A percentile compares a stretch with the other conserved stretches of the same genome.
These are phyloP conservation scores for Anoncus sp. DNA, from an alignment of 2,888 invertebrate genomes.

Conservation along the genomic window DNA sequence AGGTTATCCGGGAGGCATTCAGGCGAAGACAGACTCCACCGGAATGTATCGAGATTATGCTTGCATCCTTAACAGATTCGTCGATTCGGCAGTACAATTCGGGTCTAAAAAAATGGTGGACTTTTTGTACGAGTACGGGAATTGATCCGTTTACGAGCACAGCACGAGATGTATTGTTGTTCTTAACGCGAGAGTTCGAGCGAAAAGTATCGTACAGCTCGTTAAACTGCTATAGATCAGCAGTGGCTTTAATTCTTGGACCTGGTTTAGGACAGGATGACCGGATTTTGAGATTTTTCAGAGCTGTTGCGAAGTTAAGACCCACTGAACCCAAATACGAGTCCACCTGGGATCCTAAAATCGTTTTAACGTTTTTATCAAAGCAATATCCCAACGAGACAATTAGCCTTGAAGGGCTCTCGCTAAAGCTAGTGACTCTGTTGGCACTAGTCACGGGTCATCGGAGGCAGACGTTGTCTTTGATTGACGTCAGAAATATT, in stretches of 20 bases:
- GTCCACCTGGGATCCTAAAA: conserved; percentile 54
- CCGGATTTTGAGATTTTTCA: conserved; percentile 68
- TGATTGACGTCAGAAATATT: conserved; percentile 37
- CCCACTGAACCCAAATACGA: conserved; percentile 62
- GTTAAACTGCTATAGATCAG: conserved; percentile 69
- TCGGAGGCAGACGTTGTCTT: conserved; percentile 58
- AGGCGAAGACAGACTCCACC: conserved; percentile 13
- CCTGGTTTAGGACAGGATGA: conserved; percentile 58
- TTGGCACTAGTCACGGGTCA: conserved; percentile 59
- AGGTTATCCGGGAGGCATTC: conserved; percentile 38
- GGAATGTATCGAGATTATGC: conserved; percentile 33
- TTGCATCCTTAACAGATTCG: conserved; percentile 28
- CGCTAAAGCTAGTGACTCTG: conserved; percentile 48
- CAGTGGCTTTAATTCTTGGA: conserved; percentile 68
- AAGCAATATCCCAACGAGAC: conserved; percentile 49
- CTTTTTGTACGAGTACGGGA: conserved; percentile 5
- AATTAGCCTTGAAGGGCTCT: conserved; percentile 41
- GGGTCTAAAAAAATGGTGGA: conserved; percentile 43
- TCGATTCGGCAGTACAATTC: conserved; percentile 46
- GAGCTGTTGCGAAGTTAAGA: conserved; percentile 64
- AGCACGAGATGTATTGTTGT: conserved; percentile 14
- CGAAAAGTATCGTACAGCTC: conserved; percentile 63
- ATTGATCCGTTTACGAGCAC: not conserved
- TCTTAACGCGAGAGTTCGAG: conserved; percentile 36
- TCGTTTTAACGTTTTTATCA: conserved; percentile 42